Base-by-base conservation (phyloP, 2,888 invertebrate genomes). In the Slavum lentiscoides region DNA sequence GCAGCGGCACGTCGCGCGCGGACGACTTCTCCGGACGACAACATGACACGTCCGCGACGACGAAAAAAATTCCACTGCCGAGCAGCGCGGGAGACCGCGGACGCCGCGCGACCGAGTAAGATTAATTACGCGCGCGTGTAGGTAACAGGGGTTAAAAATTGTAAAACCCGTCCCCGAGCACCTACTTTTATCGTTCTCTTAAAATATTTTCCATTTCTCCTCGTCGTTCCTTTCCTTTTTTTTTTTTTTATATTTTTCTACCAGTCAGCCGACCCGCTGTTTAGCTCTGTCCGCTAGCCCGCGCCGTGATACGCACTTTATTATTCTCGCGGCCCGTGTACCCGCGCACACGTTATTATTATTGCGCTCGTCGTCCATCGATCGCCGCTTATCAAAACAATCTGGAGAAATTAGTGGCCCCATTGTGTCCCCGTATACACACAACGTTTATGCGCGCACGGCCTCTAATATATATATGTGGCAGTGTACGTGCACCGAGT, bases 321-420 rank as follows among this genome's bases (percentile, higher is more conserved):
- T n/a, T n/a, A n/a, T n/a, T n/a, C n/a, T n/a, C n/a, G n/a, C n/a
- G n/a, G n/a, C n/a, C n/a, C n/a, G n/a, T n/a, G n/a, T n/a, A n/a
- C n/a, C 23, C 76, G 23, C 13, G 30, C 30, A 30, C 15, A 59
- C 72, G 59, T 39, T 30, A 30, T 30, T 30, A 4, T 30, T 4
- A 15, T 72, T 49, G 55, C 19, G 15, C 61, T 30, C 11, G 55
- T 53, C 23, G 53, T 74, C 43, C 69, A 21, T 72, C 17, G 80
- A 80, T 80, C 80, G 72, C 80, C 80, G 80, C 80, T 66, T 80
- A 80, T 80, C 80, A 80, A 72, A 80, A 80, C 80, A 80, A 72
- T 80, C 80, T n/a, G n/a, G n/a, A 23, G 64, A 80, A 80, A 80
- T 80, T 72, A 72, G 80, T 66, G 72, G 72, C 15, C 64, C 80